Conservation (phyloP, 64 coral and sea anemone species). For the Trachythela sp. region DNA sequence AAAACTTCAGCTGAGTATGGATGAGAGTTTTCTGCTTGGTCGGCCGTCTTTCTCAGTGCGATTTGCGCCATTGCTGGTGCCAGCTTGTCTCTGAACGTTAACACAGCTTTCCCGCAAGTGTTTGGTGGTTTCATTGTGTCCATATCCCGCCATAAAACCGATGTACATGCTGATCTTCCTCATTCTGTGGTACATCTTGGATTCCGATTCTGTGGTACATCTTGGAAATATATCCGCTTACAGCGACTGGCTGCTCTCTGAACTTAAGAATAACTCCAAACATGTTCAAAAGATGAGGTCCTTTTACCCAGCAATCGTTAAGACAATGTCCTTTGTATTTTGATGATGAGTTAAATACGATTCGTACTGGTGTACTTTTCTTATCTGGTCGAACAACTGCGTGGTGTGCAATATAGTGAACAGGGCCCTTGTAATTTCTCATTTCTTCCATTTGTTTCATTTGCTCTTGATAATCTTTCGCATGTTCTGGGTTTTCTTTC, state of each 20-base stretch:
- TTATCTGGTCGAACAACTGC: too few species aligned
- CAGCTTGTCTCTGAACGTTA: not conserved
- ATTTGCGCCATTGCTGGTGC: not conserved
- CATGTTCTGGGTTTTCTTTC: too few species aligned
- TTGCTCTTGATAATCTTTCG: too few species aligned
- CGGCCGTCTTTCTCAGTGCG: not conserved
- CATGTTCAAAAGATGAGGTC: not conserved
- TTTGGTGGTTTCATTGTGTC: too few species aligned
- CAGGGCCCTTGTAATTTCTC: too few species aligned
- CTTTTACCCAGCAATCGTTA: not conserved
- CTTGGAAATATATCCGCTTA: not conserved
- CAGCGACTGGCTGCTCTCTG: not conserved
- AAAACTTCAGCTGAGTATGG: not conserved
- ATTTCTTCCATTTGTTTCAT: too few species aligned
- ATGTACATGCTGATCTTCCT: not conserved
- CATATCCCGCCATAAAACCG: not conserved
- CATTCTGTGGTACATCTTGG: too few species aligned
- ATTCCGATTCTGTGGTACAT: constrained; percentile 3
- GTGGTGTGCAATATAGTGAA: too few species aligned
- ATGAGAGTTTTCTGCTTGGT: too few species aligned
- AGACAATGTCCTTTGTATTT: too few species aligned
- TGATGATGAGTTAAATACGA: too few species aligned
- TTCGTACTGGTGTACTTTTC: too few species aligned
- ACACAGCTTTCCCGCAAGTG: not conserved
- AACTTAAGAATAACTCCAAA: not conserved